phyloP scores from a whole-genome alignment of 2,888 invertebrate species.

The Prostheceraeus crozeri region DNA sequence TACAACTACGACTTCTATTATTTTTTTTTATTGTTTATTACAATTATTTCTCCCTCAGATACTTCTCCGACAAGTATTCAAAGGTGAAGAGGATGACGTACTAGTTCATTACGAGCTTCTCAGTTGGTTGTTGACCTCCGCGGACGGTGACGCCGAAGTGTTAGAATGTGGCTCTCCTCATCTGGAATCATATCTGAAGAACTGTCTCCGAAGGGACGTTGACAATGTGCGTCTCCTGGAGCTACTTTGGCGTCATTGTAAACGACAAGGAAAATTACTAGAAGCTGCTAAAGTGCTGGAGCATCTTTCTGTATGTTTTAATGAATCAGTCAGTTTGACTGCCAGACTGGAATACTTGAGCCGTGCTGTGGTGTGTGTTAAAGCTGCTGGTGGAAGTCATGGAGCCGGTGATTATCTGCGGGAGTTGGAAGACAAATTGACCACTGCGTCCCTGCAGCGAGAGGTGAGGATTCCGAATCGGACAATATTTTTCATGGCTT shows the following conservation, averaged over 20 bases:
- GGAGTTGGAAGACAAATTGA: conserved; percentile 82
- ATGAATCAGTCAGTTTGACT: conserved; percentile 16
- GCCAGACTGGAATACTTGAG: conserved; percentile 81
- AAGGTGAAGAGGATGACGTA: too few species aligned
- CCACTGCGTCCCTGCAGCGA: conserved; percentile 66
- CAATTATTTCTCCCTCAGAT: too few species aligned
- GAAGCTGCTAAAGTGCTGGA: conserved; percentile 83
- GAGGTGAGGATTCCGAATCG: too few species aligned
- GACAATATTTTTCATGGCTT: conserved; percentile 9
- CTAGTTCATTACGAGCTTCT: too few species aligned
- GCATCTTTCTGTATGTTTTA: conserved; percentile 65
- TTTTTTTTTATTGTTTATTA: too few species aligned
- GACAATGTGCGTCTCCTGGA: conserved; percentile 66
- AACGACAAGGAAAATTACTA: conserved; percentile 79
- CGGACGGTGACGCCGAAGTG: conserved; percentile 59
- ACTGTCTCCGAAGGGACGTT: conserved; percentile 55
- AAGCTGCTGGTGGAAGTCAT: conserved; percentile 58
- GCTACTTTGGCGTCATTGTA: conserved; percentile 89
- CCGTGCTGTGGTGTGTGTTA: conserved; percentile 85
- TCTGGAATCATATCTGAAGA: conserved; percentile 67
- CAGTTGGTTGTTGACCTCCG: too few species aligned
- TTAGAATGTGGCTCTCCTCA: conserved; percentile 62
- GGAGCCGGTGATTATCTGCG: conserved; percentile 70
- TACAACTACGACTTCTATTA: too few species aligned
- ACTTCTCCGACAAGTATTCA: too few species aligned